Percentiles rank a stretch among this genome's conserved stretches.
These are phyloP conservation scores for Archips xylosteana DNA, from an alignment of 2,888 invertebrate genomes.

Conservation along the genomic window DNA sequence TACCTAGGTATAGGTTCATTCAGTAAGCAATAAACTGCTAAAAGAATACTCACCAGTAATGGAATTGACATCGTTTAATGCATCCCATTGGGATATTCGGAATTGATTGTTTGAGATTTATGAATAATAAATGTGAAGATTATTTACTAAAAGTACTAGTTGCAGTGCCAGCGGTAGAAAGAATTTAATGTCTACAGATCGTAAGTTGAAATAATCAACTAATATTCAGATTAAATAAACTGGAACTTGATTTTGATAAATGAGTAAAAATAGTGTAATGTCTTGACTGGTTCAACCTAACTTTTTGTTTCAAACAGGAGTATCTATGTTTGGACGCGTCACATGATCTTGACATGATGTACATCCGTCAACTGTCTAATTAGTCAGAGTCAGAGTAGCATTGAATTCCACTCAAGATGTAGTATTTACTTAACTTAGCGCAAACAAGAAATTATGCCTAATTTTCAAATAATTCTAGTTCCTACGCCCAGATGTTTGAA, in stretches of 20 bases:
- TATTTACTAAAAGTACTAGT: slow-evolving; percentile 4
- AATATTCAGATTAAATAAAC: not conserved
- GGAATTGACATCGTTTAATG: slow-evolving; percentile 22
- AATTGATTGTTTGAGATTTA: slow-evolving; percentile 23
- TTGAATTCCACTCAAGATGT: slow-evolving; percentile 1
- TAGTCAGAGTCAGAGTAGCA: not conserved
- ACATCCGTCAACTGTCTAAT: not conserved
- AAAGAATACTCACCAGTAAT: slow-evolving; percentile 21
- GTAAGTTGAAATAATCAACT: not conserved
- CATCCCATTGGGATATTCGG: slow-evolving; percentile 14
- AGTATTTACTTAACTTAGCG: not conserved
- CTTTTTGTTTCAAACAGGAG: not conserved
- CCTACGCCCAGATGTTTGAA: not conserved
- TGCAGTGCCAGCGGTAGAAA: not conserved
- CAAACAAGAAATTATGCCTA: not conserved
- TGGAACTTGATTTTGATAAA: not conserved
- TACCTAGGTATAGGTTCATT: not conserved
- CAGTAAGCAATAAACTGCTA: not conserved
- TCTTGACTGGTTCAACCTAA: not conserved
- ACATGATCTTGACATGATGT: not conserved
- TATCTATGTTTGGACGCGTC: not conserved
- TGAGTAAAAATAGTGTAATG: not conserved
- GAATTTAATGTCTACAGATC: not conserved
- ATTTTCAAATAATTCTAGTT: not conserved
- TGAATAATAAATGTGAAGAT: not conserved